Evolutionary conservation across 2,113 vertebrate species (phyloP), one percentile per base, ranked within the genome.

Genomic region (Dolichallabes microphthalmus): DNA sequence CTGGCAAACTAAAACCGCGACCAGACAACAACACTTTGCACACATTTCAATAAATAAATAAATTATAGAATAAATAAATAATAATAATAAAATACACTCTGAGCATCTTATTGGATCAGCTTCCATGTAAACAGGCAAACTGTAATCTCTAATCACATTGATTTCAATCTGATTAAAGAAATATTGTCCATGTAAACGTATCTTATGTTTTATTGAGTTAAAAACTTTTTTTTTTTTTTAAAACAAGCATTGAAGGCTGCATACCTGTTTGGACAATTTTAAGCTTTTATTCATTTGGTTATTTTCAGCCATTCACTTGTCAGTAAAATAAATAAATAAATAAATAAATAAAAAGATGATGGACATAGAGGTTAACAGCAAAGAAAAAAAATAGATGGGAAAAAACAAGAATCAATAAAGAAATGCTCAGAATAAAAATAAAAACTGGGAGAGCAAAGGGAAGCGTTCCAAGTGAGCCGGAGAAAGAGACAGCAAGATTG

Each of bases 391-490:
- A 25, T 6, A 52, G n/a, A 85, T 53, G 19, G 32, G 32, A 61
- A 80, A 60, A 32, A 77, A 45, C 13, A 27, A 14, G 80, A 91
- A 93, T 91, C 90, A 86, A 92, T 90, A 91, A 86, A 88, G 84
- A 86, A 89, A 79, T 57, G 80, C 84, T 91, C 90, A 86, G 87
- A 90, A 92, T 74, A 61, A 80, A 80, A 80, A n/a, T n/a, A n/a
- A n/a, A 84, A 89, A 85, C 83, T 81, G 85, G 27, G 86, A 86
- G 84, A 87, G 84, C 81, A 68, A 66, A 63, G 80, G 57, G 83
- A 81, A 87, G 88, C 63, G 57, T 84, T 87, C 58, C 79, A 88
- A 91, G 90, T 77, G 86, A 83, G 81, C 84, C 78, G 82, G 78
- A 84, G 63, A 55, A 25, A 87, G 69, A 83, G 80, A 90, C 82